Conservation (phyloP, 2,888 invertebrate genomes). For the Eupeodes luniger region DNA sequence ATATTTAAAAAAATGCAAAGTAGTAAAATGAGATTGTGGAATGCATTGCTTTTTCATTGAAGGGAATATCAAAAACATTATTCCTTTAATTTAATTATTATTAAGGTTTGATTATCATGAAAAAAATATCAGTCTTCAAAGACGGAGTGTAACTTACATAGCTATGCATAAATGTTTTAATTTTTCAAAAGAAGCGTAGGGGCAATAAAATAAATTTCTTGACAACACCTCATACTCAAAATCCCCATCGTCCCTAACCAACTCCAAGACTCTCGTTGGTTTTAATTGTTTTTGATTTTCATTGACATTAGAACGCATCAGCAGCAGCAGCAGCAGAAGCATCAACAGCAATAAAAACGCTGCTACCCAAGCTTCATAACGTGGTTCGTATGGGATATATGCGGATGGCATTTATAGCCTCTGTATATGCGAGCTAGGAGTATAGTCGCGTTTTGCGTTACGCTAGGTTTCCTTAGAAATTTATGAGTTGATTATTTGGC, state of each 20-base stretch:
- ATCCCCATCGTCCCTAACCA: not conserved
- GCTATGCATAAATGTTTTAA: constrained; percentile 3
- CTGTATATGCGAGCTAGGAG: not conserved
- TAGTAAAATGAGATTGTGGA: too few relatives aligned
- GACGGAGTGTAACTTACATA: not conserved
- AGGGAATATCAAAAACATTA: too few relatives aligned
- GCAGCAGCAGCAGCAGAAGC: not conserved
- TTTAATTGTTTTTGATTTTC: constrained; percentile 72
- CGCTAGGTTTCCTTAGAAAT: constrained; percentile 70
- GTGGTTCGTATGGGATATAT: not conserved
- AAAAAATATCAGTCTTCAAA: not conserved
- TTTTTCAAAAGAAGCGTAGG: constrained; percentile 37
- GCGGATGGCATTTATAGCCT: not conserved
- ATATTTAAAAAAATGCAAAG: too few relatives aligned
- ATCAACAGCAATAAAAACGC: not conserved
- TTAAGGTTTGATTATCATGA: not conserved
- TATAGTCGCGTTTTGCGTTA: constrained; percentile 54
- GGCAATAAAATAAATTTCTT: constrained; percentile 59
- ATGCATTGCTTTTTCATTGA: too few relatives aligned
- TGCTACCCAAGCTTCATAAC: too few relatives aligned
- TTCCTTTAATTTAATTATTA: not conserved
- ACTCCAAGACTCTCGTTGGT: constrained; percentile 48
- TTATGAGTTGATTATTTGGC: constrained; percentile 70
- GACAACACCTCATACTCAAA: not conserved
- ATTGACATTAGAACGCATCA: constrained; percentile 27